Percentiles rank a stretch among this genome's conserved stretches.
Conservation (phyloP, 2,113 vertebrate genomes). For the Lampris incognitus region DNA sequence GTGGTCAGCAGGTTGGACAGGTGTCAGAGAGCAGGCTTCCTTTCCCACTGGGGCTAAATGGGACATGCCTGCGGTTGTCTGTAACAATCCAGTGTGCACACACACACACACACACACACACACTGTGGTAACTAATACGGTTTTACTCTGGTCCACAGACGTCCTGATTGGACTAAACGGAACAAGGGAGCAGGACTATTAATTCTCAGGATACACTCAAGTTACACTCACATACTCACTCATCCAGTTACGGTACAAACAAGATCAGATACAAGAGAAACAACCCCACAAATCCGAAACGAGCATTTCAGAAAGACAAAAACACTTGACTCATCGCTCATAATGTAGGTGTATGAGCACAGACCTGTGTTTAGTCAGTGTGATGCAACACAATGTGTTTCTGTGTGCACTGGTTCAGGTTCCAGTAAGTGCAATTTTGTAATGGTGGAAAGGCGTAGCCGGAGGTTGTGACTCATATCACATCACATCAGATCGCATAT, state of each 20-base stretch:
- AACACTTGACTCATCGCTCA: neutral
- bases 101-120: constrained; percentile 19
- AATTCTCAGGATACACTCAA: neutral
- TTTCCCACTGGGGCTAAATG: constrained; percentile 29
- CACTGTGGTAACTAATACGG: neutral
- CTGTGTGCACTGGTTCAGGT: neutral
- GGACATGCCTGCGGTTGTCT: constrained; percentile 13
- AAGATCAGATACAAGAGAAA: neutral
- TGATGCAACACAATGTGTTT: neutral
- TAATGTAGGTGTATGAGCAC: neutral
- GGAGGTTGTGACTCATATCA: too few species aligned
- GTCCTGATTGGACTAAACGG: too few species aligned
- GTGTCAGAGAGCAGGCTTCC: constrained; percentile 69
- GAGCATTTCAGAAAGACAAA: neutral
- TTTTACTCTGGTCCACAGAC: neutral
- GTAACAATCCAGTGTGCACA: neutral
- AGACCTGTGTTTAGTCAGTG: neutral
- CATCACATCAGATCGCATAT: too few species aligned
- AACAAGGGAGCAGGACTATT: too few species aligned
- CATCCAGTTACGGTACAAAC: neutral
- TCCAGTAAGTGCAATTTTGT: neutral
- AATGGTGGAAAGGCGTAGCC: too few species aligned
- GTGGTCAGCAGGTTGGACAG: constrained; percentile 22
- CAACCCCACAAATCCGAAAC: neutral
- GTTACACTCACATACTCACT: neutral